Evolutionary conservation across 2,797 vertebrate species (phyloP), one percentile per base, ranked within the genome.

Genomic region (Cynodonichthys magdalenae): DNA sequence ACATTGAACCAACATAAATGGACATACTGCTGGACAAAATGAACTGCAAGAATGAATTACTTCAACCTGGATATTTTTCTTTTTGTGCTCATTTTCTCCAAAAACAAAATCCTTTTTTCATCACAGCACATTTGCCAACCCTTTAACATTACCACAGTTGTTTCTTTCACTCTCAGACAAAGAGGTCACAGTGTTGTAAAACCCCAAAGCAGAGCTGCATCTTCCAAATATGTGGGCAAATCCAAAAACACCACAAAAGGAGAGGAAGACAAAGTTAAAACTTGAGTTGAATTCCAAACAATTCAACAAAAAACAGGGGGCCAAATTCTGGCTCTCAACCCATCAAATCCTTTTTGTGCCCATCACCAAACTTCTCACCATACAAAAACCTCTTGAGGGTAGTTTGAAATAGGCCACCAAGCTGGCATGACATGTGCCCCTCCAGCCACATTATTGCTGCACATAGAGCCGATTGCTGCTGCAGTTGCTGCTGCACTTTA

Each of bases 281-380:
- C 48, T n/a, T 54, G 52, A 59, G 63, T 62, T 68, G 61, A 63
- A 31, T 65, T 24, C 59, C 28, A 63, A 75, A 73, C 61, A 74
- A 61, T 71, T 69, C 18, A 27, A 54, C 53, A 76, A 66, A 75
- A 70, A 76, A 66, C 2, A 45, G 61, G 56, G 54, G 56, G 28
- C 58, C 52, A 66, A 70, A 53, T 53, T 75, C 49, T 82, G 81
- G 72, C 77, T 71, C 63, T 66, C 7, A 2, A 70, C 45, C 66
- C 47, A 74, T 53, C 56, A 78, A 83, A 78, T 69, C 67, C 24
- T 60, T 24, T 47, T 51, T 12, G 55, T 36, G 27, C 42, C 69
- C 67, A 51, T 80, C 61, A 57, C 27, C 36, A 67, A 82, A 59
- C 73, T 86, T 81, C 75, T 76, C 81, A 86, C 73, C 58, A 45